A percentile compares a stretch with the other conserved stretches of the same genome.
Evolutionary conservation across 2,797 vertebrate species (phyloP).

Genomic region (Muraenolepis orangiensis): DNA sequence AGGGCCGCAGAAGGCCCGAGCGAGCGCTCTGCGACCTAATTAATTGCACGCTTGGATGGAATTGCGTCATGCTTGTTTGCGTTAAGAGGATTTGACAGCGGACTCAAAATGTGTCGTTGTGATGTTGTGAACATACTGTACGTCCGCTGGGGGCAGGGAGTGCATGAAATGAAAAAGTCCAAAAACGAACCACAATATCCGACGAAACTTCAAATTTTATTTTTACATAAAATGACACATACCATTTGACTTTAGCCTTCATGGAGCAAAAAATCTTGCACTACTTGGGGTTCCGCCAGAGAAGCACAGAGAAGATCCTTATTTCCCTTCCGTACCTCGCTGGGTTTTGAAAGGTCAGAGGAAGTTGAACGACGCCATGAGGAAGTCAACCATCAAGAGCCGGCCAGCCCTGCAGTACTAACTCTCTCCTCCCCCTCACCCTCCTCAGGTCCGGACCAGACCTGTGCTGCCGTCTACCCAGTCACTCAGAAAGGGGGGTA

Average conservation of each 20-base stretch:
- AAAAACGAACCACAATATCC: neutral
- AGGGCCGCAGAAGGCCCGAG: constrained; percentile 52
- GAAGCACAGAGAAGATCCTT: neutral
- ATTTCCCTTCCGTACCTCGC: constrained; percentile 34
- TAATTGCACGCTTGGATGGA: constrained; percentile 72
- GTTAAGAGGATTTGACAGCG: constrained; percentile 70
- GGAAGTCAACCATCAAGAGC: constrained; percentile 73
- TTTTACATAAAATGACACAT: neutral
- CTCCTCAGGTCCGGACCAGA: constrained; percentile 37
- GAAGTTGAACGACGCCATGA: constrained; percentile 50
- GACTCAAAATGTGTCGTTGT: constrained; percentile 59
- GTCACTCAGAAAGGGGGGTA: constrained; percentile 59
- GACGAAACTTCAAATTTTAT: neutral
- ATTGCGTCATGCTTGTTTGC: constrained; percentile 71
- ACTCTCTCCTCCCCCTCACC: constrained; percentile 23
- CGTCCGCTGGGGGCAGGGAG: constrained; percentile 10
- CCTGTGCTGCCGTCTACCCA: constrained; percentile 58
- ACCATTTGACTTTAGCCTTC: neutral
- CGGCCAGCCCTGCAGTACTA: no score
- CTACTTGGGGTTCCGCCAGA: neutral
- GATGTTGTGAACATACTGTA: constrained; percentile 56
- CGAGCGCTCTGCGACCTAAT: constrained; percentile 66
- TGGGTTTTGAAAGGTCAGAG: constrained; percentile 34
- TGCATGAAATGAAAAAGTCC: neutral
- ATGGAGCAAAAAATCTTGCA: neutral